A percentile compares a stretch with the other conserved stretches of the same genome.
Conservation (phyloP, 2,888 invertebrate genomes). For the Agriopis leucophaearia region DNA sequence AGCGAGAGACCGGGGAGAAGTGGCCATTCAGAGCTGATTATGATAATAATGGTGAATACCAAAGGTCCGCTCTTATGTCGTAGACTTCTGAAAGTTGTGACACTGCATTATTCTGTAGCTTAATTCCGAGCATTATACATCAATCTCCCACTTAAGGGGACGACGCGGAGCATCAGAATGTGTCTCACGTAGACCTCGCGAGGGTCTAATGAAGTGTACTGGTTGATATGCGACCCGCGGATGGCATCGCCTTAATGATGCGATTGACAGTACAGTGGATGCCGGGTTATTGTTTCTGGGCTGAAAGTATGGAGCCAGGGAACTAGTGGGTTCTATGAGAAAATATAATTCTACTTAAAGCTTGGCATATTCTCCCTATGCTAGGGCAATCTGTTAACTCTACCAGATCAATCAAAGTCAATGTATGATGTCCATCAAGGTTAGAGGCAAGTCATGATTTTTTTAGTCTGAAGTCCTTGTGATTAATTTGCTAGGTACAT, state of each 20-base stretch:
- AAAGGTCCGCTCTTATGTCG: too few species aligned
- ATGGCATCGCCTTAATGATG: conserved; percentile 73
- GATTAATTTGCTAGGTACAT: too few species aligned
- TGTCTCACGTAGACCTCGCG: conserved; percentile 70
- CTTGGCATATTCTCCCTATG: too few species aligned
- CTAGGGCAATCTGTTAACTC: too few species aligned
- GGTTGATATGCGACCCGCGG: conserved; percentile 78
- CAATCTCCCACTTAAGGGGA: conserved; percentile 74
- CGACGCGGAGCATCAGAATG: conserved; percentile 73
- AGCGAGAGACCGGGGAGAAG: too few species aligned
- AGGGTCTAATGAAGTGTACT: conserved; percentile 80
- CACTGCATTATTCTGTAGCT: conserved; percentile 29
- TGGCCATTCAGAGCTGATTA: too few species aligned
- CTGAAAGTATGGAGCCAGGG: conserved; percentile 60
- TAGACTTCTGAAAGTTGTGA: not conserved
- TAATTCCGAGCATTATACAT: conserved; percentile 77
- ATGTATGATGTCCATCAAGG: too few species aligned
- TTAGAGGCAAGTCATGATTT: too few species aligned
- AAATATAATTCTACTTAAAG: not conserved
- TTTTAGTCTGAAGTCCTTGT: too few species aligned
- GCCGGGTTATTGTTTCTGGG: conserved; percentile 77
- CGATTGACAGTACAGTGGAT: conserved; percentile 83
- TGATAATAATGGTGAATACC: too few species aligned
- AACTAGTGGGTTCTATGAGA: conserved; percentile 48
- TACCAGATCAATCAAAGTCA: too few species aligned